Percentiles rank a stretch among this genome's conserved stretches.
These are phyloP conservation scores for Cataglyphis hispanica DNA, from an alignment of 1,140 invertebrate genomes.

Conservation along the genomic window DNA sequence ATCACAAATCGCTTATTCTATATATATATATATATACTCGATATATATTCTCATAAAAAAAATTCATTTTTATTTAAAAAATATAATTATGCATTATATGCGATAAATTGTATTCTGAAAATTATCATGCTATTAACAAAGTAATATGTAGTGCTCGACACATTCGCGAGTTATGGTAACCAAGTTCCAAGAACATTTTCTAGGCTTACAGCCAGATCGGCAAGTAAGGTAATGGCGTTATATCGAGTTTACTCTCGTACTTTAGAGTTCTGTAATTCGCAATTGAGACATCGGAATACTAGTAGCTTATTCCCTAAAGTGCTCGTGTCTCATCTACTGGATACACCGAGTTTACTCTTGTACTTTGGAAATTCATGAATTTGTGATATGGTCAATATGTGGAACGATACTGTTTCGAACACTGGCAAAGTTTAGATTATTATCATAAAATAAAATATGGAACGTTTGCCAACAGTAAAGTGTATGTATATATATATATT, in stretches of 20 bases:
- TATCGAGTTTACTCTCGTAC: slow-evolving; percentile 60
- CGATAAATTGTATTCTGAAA: neutral
- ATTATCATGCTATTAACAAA: slow-evolving; percentile 26
- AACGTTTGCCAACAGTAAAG: neutral
- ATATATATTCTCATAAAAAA: neutral
- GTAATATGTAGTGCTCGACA: neutral
- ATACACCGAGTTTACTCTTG: slow-evolving; percentile 58
- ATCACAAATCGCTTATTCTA: neutral
- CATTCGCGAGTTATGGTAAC: slow-evolving; percentile 17
- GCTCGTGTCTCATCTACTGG: slow-evolving; percentile 53
- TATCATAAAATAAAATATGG: neutral
- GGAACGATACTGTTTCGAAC: slow-evolving; percentile 6
- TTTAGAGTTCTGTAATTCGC: slow-evolving; percentile 63
- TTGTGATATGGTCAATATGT: slow-evolving; percentile 54
- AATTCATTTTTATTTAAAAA: neutral
- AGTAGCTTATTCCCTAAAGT: slow-evolving; percentile 60
- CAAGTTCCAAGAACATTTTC: slow-evolving; percentile 46
- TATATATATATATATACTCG: no score
- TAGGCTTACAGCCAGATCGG: slow-evolving; percentile 51
- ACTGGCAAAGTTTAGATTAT: slow-evolving; percentile 4
- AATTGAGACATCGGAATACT: slow-evolving; percentile 56
- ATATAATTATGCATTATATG: neutral
- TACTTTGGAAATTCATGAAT: slow-evolving; percentile 65
- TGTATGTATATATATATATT: neutral
- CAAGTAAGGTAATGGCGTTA: slow-evolving; percentile 56